A percentile compares a stretch with the other conserved stretches of the same genome.
Conservation (phyloP, 2,797 vertebrate species). For the Typhlichthys eigenmanni region DNA sequence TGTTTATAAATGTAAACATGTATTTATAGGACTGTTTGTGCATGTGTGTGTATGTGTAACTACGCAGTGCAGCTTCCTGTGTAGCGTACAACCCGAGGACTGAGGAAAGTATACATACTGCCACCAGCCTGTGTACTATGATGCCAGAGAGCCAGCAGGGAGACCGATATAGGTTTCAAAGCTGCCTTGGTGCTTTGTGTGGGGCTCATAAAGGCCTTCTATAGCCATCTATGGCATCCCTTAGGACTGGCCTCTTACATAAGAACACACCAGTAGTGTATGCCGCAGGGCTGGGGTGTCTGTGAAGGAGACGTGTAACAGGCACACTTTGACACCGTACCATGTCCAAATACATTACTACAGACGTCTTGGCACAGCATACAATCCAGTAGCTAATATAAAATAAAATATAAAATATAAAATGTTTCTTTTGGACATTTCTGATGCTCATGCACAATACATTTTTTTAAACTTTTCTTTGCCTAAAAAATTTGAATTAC, state of each 20-base stretch:
- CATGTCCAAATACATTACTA: too few species aligned
- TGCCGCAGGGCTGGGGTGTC: slow-evolving; percentile 55
- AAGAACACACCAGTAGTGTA: slow-evolving; percentile 67
- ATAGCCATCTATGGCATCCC: slow-evolving; percentile 55
- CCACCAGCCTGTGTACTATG: slow-evolving; percentile 56
- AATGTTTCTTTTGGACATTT: too few species aligned
- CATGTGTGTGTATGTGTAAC: slow-evolving; percentile 21
- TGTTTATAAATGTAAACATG: not conserved
- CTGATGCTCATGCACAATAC: too few species aligned
- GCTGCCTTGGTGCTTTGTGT: slow-evolving; percentile 67
- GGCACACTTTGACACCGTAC: too few species aligned
- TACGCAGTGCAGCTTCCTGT: slow-evolving; percentile 31
- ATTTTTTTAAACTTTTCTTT: too few species aligned
- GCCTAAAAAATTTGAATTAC: too few species aligned
- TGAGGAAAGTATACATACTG: slow-evolving; percentile 21
- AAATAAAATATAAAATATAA: too few species aligned
- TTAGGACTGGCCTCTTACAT: slow-evolving; percentile 67
- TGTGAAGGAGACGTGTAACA: slow-evolving; percentile 30
- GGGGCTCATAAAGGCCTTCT: slow-evolving; percentile 70
- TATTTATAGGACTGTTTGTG: not conserved
- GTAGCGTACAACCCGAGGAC: slow-evolving; percentile 19
- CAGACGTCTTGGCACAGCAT: too few species aligned
- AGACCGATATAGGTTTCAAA: slow-evolving; percentile 70
- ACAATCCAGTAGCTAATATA: too few species aligned
- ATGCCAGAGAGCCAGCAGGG: slow-evolving; percentile 55